Conservation (phyloP, 2,888 invertebrate species). For the Pheosia tremula region DNA sequence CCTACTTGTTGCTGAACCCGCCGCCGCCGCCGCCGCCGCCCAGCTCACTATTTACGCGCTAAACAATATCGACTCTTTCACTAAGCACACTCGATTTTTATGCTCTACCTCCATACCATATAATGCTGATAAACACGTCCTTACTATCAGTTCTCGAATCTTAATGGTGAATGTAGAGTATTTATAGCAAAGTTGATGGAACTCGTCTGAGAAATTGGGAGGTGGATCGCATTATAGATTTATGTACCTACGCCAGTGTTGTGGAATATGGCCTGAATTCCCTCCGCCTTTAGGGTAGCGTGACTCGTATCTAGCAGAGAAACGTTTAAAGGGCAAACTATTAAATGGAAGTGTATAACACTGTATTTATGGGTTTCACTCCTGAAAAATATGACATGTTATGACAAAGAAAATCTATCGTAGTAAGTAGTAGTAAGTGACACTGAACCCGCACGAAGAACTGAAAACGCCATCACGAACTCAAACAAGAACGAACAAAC, state of each 20-base stretch:
- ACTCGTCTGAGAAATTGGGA: background rate
- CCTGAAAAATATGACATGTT: too few relatives aligned
- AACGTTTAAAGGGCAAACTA: too few relatives aligned
- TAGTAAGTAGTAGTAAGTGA: too few relatives aligned
- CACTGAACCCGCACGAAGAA: too few relatives aligned
- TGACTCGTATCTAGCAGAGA: too few relatives aligned
- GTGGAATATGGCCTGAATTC: too few relatives aligned
- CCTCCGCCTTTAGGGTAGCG: too few relatives aligned
- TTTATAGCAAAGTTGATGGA: background rate
- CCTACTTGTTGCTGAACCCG: slow-evolving; percentile 71
- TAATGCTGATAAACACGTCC: slow-evolving; percentile 25
- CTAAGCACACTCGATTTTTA: slow-evolving; percentile 45
- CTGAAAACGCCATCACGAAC: slow-evolving; percentile 21
- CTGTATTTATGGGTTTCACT: too few relatives aligned
- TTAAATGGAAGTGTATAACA: too few relatives aligned
- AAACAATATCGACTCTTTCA: slow-evolving; percentile 60
- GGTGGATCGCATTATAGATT: background rate
- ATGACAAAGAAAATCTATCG: too few relatives aligned
- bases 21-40: slow-evolving; percentile 41
- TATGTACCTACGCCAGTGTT: too few relatives aligned
- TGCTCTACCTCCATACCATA: slow-evolving; percentile 19
- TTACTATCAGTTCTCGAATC: slow-evolving; percentile 12
- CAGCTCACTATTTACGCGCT: slow-evolving; percentile 58
- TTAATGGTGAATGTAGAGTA: background rate
- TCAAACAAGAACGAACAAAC: slow-evolving; percentile 16